phyloP scores from a whole-genome alignment of 2,113 vertebrate genomes.

The Chionis minor region DNA sequence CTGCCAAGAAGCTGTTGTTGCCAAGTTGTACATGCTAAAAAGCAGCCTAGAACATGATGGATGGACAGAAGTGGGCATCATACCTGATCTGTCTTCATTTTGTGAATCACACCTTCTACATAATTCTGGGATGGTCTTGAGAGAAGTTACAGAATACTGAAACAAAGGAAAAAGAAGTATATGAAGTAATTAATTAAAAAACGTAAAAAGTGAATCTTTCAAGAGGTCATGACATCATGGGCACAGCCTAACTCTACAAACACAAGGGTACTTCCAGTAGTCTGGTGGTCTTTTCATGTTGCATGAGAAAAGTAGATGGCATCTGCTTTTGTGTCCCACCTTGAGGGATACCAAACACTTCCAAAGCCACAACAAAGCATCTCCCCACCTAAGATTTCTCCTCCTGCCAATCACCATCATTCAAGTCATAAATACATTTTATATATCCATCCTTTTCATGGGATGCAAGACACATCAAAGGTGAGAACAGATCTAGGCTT shows the following conservation, averaged over 20 bases:
- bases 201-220: background rate
- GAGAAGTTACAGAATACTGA: constrained; percentile 91
- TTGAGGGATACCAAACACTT: background rate
- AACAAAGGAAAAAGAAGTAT: constrained; percentile 7
- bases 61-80: background rate
- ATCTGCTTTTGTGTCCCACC: background rate
- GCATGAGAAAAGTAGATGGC: background rate
- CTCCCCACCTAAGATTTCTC: background rate
- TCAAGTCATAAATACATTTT: background rate
- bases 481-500: background rate
- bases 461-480: background rate
- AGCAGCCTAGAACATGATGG: background rate
- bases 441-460: background rate
- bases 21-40: background rate
- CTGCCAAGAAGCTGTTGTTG: background rate
- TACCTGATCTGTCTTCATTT: constrained; percentile 92
- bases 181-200: background rate
- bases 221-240: background rate
- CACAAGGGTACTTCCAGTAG: background rate
- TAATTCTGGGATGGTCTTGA: constrained; percentile 94
- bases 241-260: background rate
- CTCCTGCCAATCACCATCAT: background rate
- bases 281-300: background rate
- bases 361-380: background rate
- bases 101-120: constrained; percentile 89